Evolutionary conservation across 2,113 vertebrate species (phyloP), one percentile per base, ranked within the genome.

Genomic region (Oreochromis tanganicae): DNA sequence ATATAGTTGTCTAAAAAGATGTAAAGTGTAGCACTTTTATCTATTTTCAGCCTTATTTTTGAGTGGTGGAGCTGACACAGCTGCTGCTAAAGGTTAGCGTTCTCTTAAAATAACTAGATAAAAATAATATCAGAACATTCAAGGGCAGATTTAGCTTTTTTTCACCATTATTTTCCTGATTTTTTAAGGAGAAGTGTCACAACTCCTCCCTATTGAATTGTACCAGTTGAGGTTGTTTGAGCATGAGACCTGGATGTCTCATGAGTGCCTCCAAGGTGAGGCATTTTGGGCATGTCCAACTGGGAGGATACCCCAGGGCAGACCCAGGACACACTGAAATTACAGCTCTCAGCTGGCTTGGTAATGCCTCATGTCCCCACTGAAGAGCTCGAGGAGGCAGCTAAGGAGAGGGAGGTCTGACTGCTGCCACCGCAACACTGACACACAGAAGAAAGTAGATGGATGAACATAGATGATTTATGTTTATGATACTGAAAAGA

Each of bases 1-100:
- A 46, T 14, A 81, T 1, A 85, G 56, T 73, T 29, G 57, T 57
- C 86, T 80, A 38, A 80, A 87, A 83, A 75, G 57, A 80, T 19
- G 11, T 8, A 46, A 55, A 83, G 83, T 50, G 3, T 61, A 10
- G 29, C 41, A 24, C 79, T 85, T 90, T 88, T 24, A 73, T 90
- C 90, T 89, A 87, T 93, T 93, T 93, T 86, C 9, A 71, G 21
- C 29, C 61, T 52, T 75, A 68, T 81, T 71, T 71, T 73, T 87
- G 9, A 54, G 29, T 38, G 41, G 29, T 9, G 63, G 34, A 79
- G 68, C 43, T 61, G 79, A 86, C 82, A 91, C 3, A 13, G 16
- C 16, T 14, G n/a, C 38, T 38, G 54, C 54, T 63, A 16, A 75
- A 87, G 85, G 82, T 89, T 80, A 85, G 29, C 48, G 21, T 21